Conservation (phyloP, 2,888 invertebrate genomes). For the Acrocera orbiculus region DNA sequence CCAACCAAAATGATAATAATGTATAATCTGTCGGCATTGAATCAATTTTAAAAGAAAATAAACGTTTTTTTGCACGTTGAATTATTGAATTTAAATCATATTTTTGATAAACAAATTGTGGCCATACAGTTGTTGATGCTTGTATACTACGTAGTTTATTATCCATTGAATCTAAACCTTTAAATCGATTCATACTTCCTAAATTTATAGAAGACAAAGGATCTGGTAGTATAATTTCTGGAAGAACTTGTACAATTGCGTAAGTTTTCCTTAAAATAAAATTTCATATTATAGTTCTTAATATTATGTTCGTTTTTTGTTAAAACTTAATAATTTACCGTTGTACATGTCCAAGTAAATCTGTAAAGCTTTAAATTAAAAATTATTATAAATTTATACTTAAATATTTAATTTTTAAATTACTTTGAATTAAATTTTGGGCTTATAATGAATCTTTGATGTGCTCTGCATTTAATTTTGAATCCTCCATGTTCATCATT, state of each 20-base stretch:
- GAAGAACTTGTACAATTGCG: slow-evolving; percentile 47
- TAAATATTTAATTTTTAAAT: slow-evolving; percentile 1
- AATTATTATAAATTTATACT: background rate
- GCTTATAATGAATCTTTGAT: slow-evolving; percentile 47
- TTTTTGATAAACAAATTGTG: slow-evolving; percentile 45
- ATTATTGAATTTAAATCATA: slow-evolving; percentile 37
- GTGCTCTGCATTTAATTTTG: slow-evolving; percentile 54
- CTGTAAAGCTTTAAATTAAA: slow-evolving; percentile 7
- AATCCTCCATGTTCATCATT: slow-evolving; percentile 26
- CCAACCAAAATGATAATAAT: slow-evolving; percentile 63
- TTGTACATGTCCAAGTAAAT: slow-evolving; percentile 4
- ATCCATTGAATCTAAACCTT: slow-evolving; percentile 25
- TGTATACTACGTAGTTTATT: slow-evolving; percentile 26
- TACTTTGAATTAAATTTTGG: slow-evolving; percentile 22
- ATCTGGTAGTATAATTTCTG: slow-evolving; percentile 43
- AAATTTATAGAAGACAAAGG: slow-evolving; percentile 34
- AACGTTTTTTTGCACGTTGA: slow-evolving; percentile 26
- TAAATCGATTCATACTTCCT: slow-evolving; percentile 31
- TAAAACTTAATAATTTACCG: too few relatives aligned
- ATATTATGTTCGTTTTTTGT: too few relatives aligned
- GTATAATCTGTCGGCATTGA: slow-evolving; percentile 47
- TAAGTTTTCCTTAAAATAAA: slow-evolving; percentile 28
- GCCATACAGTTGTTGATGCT: slow-evolving; percentile 43
- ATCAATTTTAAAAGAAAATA: slow-evolving; percentile 25
- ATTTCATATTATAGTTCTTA: too few relatives aligned